Evolutionary conservation across 1,140 invertebrate genomes (phyloP).

Genomic region (Philopotamus ludificatus): DNA sequence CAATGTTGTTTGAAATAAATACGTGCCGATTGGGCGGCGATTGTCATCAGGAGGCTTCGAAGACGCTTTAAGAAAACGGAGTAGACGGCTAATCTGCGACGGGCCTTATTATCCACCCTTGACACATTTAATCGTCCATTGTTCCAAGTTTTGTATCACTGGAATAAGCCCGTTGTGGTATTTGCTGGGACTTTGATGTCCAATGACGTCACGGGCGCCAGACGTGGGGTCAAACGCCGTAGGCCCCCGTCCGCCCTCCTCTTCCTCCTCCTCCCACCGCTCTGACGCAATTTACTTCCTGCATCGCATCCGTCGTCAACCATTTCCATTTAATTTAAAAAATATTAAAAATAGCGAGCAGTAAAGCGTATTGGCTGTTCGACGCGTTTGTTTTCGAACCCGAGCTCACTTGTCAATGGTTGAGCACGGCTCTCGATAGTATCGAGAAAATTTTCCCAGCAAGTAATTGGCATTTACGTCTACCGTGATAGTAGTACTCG

Average conservation of each 20-base stretch:
- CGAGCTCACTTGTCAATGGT: neutral
- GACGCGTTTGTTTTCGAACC: too few species aligned
- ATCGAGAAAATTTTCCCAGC: neutral
- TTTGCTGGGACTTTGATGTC: neutral
- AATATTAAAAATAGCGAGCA: too few species aligned
- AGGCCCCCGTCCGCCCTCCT: neutral
- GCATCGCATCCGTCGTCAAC: neutral
- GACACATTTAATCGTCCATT: too few species aligned
- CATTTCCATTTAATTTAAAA: too few species aligned
- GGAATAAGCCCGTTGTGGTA: neutral
- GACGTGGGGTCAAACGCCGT: neutral
- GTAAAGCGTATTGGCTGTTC: too few species aligned
- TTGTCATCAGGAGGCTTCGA: too few species aligned
- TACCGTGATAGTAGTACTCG: neutral
- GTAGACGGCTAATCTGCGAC: too few species aligned
- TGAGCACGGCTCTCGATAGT: neutral
- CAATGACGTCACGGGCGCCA: neutral
- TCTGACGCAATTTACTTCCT: neutral
- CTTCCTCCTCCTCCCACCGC: neutral
- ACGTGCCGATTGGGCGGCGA: too few species aligned
- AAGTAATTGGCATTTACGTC: constrained; percentile 11
- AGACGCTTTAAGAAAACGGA: too few species aligned
- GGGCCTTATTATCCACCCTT: too few species aligned
- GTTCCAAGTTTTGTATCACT: neutral
- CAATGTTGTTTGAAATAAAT: too few species aligned